Base-by-base conservation (phyloP, 2,113 vertebrate species). In the Rhinopithecus roxellana region DNA sequence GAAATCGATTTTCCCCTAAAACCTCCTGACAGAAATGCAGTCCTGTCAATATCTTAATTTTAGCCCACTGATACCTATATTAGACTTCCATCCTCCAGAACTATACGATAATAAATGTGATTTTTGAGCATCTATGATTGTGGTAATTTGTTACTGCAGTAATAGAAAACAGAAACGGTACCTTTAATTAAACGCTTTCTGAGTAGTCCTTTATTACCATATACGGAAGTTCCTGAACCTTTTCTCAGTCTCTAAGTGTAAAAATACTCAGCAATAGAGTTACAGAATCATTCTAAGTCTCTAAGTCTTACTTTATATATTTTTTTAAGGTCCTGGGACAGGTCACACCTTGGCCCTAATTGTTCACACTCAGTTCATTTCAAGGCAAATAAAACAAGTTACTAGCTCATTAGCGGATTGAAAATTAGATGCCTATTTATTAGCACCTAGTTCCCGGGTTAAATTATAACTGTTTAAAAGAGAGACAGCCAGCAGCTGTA, bases 331-430 rank as follows among this genome's bases (percentile, higher is more conserved):
- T 45, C 64, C 32, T 77, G 70, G 94, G 85, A 90, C 45, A 83
- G 38, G 22, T 84, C 64, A 95, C 75, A 90, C 45, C 20, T 72
- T 78, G 45, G 23, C 23, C 45, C 30, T 95, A 79, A 95, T 5
- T n/a, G 4, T 67, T 92, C 40, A 74, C 22, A 83, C 57, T 87
- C 45, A 82, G 50, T 69, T 74, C 32, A 57, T 83, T 81, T 25
- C 59, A 96, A 93, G 74, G 52, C 25, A 96, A 97, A 95, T 72
- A 95, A 95, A 96, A 90, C 12, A 32, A 95, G 12, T 95, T 89
- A 89, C 80, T n/a, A 87, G 43, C 59, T 93, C 69, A 85, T 97
- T 97, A 89, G 78, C 38, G 38, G n/a, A 91, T 83, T 86, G 18
- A 59, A 40, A 48, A 6, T 61, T 72, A 79, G 50, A 69, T 40